Evolutionary conservation across 1,140 invertebrate species (phyloP), one percentile per base, ranked within the genome.

Genomic region (Zaprionus davidi): DNA sequence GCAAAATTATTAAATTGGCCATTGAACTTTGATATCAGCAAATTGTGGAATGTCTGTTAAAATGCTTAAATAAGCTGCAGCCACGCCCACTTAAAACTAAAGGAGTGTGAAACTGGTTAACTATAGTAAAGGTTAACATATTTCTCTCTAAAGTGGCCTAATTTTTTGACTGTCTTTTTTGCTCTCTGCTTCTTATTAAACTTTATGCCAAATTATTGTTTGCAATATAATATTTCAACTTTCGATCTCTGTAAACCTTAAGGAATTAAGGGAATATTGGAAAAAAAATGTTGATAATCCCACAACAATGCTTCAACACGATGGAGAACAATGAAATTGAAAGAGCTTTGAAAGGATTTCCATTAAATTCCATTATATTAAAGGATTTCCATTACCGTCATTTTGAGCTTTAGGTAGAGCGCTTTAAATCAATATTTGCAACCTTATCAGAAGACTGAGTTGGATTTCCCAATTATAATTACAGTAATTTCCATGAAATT

Each of bases 21-120:
- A 88, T 81, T 87, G 84, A 87, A 87, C 84, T 84, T 87, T 87
- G 22, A 73, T 88, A 87, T 88, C 84, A 78, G 60, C 68, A 62
- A 70, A 53, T 44, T 60, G 77, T 56, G 62, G 71, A 78, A 80
- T 81, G 70, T 22, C 62, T 81, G 75, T 78, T 68, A 76, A 90
- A 84, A 75, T 60, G 83, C 74, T 88, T 76, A 51, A 87, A 78
- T 79, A 67, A 64, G 49, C 67, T 49, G 31, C 49, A 60, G 68
- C 65, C 83, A 71, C 82, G 83, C 82, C 82, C 76, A 62, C 53
- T 66, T 49, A 76, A 80, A 72, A 79, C 72, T 77, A 71, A 41
- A 77, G 72, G 71, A 69, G 78, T 51, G 26, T 12, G 13, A 34
- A 31, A 31, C 38, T 7, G n/a, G 1, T 51, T 12, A 51, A 22